Evolutionary conservation across 2,113 vertebrate genomes (phyloP).

Genomic region (Drymodes brunneopygia): DNA sequence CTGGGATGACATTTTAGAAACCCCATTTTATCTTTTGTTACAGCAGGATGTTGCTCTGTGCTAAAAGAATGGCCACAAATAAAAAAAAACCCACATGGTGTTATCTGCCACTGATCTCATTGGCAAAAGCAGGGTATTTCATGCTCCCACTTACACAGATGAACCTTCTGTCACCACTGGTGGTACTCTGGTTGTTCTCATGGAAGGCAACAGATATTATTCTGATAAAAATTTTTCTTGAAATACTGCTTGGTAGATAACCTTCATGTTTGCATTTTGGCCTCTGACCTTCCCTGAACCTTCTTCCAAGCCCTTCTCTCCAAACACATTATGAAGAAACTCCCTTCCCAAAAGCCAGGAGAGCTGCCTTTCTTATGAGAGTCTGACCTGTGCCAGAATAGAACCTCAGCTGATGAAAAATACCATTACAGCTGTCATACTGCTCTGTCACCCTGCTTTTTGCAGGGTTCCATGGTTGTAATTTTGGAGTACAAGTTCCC

Average conservation of each 20-base stretch:
- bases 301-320: background rate
- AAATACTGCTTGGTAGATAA: background rate
- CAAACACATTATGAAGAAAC: background rate
- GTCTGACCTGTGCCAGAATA: fast-evolving
- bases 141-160: background rate
- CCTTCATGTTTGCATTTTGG: background rate
- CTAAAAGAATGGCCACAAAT: background rate
- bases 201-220: background rate
- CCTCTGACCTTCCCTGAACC: background rate
- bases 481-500: too few species aligned
- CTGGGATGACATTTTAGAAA: background rate
- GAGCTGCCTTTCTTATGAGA: background rate
- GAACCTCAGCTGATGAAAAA: background rate
- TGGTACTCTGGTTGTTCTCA: background rate
- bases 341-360: background rate
- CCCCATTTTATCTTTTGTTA: background rate
- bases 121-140: background rate
- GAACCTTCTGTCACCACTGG: background rate
- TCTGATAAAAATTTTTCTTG: background rate
- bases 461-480: too few species aligned
- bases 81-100: background rate
- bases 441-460: too few species aligned
- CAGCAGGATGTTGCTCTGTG: background rate
- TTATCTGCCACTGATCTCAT: background rate
- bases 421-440: background rate